Conservation (phyloP, 2,888 invertebrate species). For the Geophilus truncorum region DNA sequence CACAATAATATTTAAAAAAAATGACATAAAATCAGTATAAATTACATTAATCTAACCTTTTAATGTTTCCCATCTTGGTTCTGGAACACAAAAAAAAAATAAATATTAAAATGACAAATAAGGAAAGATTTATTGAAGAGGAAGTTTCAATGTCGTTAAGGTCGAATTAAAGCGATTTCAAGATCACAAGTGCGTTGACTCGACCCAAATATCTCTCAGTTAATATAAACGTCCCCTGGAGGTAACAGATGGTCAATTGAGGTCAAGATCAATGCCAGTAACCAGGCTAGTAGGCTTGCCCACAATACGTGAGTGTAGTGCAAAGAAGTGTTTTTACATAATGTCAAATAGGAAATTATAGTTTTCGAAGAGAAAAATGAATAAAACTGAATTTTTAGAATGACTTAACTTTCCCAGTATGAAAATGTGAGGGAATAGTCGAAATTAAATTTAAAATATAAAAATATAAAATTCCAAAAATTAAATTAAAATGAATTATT, state of each 20-base stretch:
- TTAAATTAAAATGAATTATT: too few relatives aligned
- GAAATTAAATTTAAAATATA: too few relatives aligned
- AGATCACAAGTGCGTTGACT: neutral
- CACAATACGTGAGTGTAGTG: too few relatives aligned
- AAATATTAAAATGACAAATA: neutral
- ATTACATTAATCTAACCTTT: neutral
- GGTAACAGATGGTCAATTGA: neutral
- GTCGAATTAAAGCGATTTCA: neutral
- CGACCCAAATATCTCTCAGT: neutral
- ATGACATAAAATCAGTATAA: neutral
- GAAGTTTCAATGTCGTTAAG: neutral
- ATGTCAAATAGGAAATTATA: too few relatives aligned
- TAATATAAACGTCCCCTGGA: neutral
- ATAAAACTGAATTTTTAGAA: too few relatives aligned
- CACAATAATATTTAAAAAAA: neutral
- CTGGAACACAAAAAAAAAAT: neutral
- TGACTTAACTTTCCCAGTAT: too few relatives aligned
- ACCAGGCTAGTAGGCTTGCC: neutral
- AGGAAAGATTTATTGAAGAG: neutral
- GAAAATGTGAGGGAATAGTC: too few relatives aligned
- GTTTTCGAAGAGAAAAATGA: neutral
- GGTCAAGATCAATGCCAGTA: neutral
- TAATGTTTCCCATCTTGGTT: conserved; percentile 31
- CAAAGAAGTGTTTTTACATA: too few relatives aligned
- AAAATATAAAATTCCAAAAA: too few relatives aligned